phyloP scores from a whole-genome alignment of 2,797 vertebrate species.

The Chromis chromis region DNA sequence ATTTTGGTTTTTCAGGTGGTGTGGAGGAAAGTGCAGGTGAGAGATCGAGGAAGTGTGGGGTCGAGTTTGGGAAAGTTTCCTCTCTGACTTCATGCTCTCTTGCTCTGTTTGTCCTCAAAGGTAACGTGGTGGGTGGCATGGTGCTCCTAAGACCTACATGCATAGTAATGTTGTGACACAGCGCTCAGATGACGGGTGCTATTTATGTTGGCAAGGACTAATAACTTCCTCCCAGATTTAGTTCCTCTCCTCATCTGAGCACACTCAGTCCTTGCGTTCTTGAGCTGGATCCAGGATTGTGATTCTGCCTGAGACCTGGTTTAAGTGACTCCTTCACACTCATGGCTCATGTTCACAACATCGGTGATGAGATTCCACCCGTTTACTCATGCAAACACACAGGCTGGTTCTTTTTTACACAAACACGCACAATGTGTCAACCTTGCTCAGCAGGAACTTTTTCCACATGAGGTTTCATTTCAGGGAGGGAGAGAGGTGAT shows the following conservation, averaged over 20 bases:
- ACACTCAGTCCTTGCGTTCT: conserved; percentile 24
- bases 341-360: conserved; percentile 40
- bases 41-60: conserved; percentile 3
- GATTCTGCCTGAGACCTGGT: conserved; percentile 37
- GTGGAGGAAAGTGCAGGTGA: conserved; percentile 27
- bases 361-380: conserved; percentile 30
- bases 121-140: conserved; percentile 12
- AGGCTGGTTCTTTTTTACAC: conserved; percentile 45
- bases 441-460: conserved; percentile 50
- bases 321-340: conserved; percentile 49
- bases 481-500: conserved; percentile 50
- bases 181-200: conserved; percentile 49
- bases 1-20: conserved; percentile 23
- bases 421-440: conserved; percentile 35
- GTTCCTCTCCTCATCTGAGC: conserved; percentile 28
- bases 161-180: conserved; percentile 49
- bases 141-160: conserved; percentile 32
- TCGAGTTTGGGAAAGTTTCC: conserved; percentile 1
- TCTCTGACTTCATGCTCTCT: conserved; percentile 15
- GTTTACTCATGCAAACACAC: conserved; percentile 35
- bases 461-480: conserved; percentile 49
- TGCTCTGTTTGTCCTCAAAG: conserved; percentile 17
- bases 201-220: conserved; percentile 52
- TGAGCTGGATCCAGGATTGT: conserved; percentile 34
- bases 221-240: conserved; percentile 39